Base-by-base conservation (phyloP, 2,888 invertebrate genomes). In the Callosobruchus maculatus region DNA sequence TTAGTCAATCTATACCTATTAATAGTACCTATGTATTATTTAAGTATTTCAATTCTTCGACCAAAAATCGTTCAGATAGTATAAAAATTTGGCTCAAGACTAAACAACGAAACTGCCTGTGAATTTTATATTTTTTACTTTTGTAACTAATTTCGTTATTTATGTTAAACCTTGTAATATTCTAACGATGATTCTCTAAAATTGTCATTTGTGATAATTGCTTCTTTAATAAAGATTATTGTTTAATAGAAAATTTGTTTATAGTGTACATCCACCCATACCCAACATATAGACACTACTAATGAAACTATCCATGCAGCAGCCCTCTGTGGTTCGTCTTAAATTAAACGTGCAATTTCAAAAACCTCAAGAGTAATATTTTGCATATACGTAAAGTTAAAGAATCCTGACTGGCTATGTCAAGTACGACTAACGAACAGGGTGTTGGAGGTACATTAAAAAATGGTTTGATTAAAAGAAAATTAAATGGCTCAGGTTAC, bases 181-280 rank as follows among this genome's bases (percentile, higher is more conserved):
- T 83, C 83, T 85, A 85, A 85, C 84, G 83, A 83, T 84, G 85
- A 85, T 85, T 87, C 84, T 84, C 84, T 85, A 85, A 78, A 77
- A 86, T 86, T 87, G 87, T 87, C 87, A 87, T 85, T 86, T 88
- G 88, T 88, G 88, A 88, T 88, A 88, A 87, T 87, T 86, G 87
- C 87, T 88, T 87, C 86, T 85, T 86, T 85, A 86, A 87, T 87
- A 87, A 87, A 86, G 82, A 84, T 77, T 76, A 76, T 86, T 86
- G 85, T 86, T 87, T 86, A 85, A 85, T 86, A 83, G 49, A 18
- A 49, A 18, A 1, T 49, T 5, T 49, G 5, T 49, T 49, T 49
- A 5, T 49, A 49, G 4, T 18, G 7, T 49, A 18, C 3, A 49
- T 18, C 49, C 1, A 49, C 18, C 49, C 49, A 18, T 1, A 49